These are phyloP conservation scores for Odocoileus virginianus DNA, from an alignment of 2,113 vertebrate species.

Conservation along the genomic window DNA sequence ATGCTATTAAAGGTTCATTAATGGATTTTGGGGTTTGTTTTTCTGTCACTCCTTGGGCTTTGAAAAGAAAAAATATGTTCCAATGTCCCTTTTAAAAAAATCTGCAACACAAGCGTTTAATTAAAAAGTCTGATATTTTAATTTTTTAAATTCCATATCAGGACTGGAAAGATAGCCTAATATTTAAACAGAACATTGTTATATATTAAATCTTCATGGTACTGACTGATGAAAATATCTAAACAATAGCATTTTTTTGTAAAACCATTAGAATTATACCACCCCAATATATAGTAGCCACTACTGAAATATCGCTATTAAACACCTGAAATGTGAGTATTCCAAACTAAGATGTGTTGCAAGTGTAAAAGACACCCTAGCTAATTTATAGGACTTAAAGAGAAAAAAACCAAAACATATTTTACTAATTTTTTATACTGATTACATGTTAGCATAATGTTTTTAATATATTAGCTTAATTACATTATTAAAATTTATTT, in stretches of 20 bases:
- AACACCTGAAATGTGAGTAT: not conserved
- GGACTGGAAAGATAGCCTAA: not conserved
- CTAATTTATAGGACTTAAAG: not conserved
- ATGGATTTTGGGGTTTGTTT: not conserved
- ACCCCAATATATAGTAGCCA: not conserved
- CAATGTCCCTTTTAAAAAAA: not conserved
- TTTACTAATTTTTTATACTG: not conserved
- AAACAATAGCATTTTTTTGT: not conserved
- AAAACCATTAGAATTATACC: not conserved
- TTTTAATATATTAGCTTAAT: not conserved
- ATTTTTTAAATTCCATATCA: not conserved
- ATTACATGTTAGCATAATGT: not conserved
- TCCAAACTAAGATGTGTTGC: not conserved
- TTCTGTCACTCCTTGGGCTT: not conserved
- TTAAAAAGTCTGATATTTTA: constrained; percentile 17
- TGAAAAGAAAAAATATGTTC: not conserved
- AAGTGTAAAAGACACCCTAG: not conserved
- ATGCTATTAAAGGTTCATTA: not conserved
- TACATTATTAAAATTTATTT: not conserved
- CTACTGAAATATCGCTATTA: not conserved
- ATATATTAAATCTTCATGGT: not conserved
- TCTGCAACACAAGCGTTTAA: not conserved
- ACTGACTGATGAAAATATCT: not conserved
- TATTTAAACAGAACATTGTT: not conserved
- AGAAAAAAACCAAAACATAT: not conserved